A percentile compares a stretch with the other conserved stretches of the same genome.
These are phyloP conservation scores for Anastrepha obliqua DNA, from an alignment of 1,140 invertebrate genomes.

Conservation along the genomic window DNA sequence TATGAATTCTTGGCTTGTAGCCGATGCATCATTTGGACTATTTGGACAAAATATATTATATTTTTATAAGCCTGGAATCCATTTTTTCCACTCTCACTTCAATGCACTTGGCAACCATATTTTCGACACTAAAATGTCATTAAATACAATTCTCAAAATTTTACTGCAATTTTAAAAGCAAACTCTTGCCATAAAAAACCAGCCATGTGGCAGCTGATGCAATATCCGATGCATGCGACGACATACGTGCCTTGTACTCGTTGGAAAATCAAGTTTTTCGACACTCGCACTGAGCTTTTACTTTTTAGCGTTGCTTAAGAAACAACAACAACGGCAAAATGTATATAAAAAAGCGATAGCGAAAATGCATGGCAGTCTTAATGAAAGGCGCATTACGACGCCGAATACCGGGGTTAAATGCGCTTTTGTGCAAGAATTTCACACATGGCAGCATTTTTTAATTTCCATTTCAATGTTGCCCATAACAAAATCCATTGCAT, in stretches of 20 bases:
- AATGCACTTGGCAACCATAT: too few species aligned
- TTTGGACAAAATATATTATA: too few species aligned
- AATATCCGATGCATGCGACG: too few species aligned
- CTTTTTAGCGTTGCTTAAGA: background rate
- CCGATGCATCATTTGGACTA: too few species aligned
- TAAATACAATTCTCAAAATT: background rate
- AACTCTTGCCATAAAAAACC: background rate
- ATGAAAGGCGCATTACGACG: background rate
- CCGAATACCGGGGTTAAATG: slow-evolving; percentile 11
- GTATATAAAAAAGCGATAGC: background rate
- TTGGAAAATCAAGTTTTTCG: background rate
- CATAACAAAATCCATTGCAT: slow-evolving; percentile 22
- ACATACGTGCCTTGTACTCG: background rate
- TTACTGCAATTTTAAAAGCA: background rate
- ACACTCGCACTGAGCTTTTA: background rate
- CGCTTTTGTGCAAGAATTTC: slow-evolving; percentile 67
- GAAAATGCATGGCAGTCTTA: background rate
- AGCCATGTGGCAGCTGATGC: background rate
- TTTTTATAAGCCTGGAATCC: too few species aligned
- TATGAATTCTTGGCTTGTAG: too few species aligned
- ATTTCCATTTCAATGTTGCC: slow-evolving; percentile 64
- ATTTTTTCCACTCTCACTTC: too few species aligned
- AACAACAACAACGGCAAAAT: background rate
- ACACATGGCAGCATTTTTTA: slow-evolving; percentile 74
- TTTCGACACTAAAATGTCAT: too few species aligned